phyloP scores from a whole-genome alignment of 2,113 vertebrate species.

The Pica pica region DNA sequence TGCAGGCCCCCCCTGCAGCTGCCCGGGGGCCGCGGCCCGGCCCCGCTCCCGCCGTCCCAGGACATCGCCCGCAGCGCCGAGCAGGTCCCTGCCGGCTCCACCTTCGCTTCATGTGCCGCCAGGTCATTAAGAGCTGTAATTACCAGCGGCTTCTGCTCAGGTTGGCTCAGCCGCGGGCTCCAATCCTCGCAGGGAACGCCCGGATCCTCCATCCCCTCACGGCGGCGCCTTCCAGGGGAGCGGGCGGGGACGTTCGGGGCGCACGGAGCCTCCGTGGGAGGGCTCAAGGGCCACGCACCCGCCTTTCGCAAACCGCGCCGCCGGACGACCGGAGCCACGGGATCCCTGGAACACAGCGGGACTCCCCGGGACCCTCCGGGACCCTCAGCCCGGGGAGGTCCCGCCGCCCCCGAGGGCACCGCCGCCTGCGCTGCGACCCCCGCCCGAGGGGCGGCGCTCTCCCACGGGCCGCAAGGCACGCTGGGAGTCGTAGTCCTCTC shows the following conservation, averaged over 20 bases:
- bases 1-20: background rate
- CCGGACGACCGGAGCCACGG: background rate
- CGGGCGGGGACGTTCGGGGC: background rate
- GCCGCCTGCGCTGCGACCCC: background rate
- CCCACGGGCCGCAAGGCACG: background rate
- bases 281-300: background rate
- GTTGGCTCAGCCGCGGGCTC: background rate
- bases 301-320: too few relatives aligned
- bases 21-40: background rate
- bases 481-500: background rate
- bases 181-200: background rate
- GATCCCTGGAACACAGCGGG: too few relatives aligned
- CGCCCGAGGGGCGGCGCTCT: background rate
- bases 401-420: background rate
- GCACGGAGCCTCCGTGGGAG: background rate
- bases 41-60: background rate
- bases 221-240: background rate
- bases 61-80: background rate
- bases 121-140: background rate
- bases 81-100: background rate
- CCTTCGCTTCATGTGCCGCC: background rate
- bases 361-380: rapidly evolving
- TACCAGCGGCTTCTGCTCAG: background rate
- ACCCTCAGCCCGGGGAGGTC: background rate
- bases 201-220: background rate